Base-by-base conservation (phyloP, 2,888 invertebrate species). In the Dynastes maya region DNA sequence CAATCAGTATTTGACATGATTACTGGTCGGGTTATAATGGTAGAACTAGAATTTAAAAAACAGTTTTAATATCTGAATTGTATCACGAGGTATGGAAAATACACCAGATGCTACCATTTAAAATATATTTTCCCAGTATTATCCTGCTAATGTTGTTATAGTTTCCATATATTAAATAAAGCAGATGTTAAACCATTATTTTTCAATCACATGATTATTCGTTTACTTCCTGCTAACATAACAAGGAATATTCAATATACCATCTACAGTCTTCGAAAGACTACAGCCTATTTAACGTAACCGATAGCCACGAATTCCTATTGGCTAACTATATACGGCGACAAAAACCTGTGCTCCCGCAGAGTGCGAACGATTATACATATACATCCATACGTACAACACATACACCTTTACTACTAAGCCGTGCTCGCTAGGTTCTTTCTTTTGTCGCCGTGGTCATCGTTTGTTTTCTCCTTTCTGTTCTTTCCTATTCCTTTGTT, bases 401-500 rank as follows among this genome's bases (percentile, higher is more conserved):
- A 45, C 45, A 45, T 11, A 45, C 8, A 45, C 45, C 67, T 67
- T 45, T 49, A 72, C 72, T 72, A 40, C 58, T 72, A 72, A 72
- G 58, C 72, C 22, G 58, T 40, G 11, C 37, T 58, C 11, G 58
- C 72, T 58, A 58, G 72, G 29, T 72, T 40, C 58, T 29, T 58
- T 58, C 72, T 72, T 72, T 72, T 72, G 58, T 72, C 72, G 58
- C 72, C 58, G 72, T 72, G 72, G 22, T 72, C 45, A 29, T 61
- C 58, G 40, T 72, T 72, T 72, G 72, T 72, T 70, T 72, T 72
- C 58, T 40, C 40, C 58, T 58, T 58, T 55, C 58, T 58, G 22
- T 72, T 72, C 72, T 37, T 37, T 72, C 22, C 49, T 49, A 77
- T 58, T 63, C 77, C 51, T 70, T 77, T 70, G 70, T 77, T 71